A percentile compares a stretch with the other conserved stretches of the same genome.
Evolutionary conservation across 2,113 vertebrate genomes (phyloP).

Genomic region (Chaetura pelagica): DNA sequence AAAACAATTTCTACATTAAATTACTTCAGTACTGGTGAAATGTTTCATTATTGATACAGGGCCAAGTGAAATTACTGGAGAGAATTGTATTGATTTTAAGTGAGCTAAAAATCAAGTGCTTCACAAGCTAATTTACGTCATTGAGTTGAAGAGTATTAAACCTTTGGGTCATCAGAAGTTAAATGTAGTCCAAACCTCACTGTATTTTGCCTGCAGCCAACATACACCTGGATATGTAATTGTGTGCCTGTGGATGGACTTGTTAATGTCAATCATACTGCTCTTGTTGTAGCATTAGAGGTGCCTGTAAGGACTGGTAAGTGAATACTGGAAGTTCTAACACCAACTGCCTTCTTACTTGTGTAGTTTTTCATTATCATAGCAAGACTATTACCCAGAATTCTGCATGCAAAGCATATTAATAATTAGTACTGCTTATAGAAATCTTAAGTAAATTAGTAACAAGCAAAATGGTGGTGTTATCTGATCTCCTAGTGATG

Average conservation of each 20-base stretch:
- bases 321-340: neutral
- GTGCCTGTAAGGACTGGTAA: neutral
- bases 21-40: slow-evolving; percentile 7
- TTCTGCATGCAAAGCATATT: neutral
- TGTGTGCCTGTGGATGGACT: neutral
- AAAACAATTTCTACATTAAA: slow-evolving; percentile 9
- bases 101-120: neutral
- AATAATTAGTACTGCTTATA: neutral
- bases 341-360: neutral
- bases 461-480: rapidly evolving
- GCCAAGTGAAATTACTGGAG: neutral
- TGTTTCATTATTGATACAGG: neutral
- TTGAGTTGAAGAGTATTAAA: neutral
- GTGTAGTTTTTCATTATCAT: neutral
- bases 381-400: neutral
- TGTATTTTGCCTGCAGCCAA: neutral
- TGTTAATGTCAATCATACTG: neutral
- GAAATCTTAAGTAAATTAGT: neutral
- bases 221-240: neutral
- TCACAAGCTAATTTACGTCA: neutral
- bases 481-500: neutral
- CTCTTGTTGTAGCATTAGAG: neutral
- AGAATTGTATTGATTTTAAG: neutral
- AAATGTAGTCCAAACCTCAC: neutral
- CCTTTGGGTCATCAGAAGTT: neutral